Evolutionary conservation across 2,888 invertebrate species (phyloP).

Genomic region (Octonoba sinensis): DNA sequence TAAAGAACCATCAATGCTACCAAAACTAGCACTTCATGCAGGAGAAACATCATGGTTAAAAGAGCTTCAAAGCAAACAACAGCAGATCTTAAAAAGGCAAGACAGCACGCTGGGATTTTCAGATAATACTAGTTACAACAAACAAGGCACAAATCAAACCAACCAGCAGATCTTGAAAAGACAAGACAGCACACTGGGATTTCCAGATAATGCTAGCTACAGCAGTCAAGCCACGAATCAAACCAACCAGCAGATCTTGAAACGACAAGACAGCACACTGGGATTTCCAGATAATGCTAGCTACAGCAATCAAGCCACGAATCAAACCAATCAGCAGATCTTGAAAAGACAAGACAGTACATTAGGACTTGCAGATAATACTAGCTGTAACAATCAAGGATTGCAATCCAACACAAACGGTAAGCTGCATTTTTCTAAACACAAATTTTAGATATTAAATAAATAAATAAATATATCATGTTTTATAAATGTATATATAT

Average conservation of each 20-base stretch:
- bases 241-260: constrained; percentile 74
- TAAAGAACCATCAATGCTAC: constrained; percentile 48
- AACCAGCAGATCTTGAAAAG: constrained; percentile 75
- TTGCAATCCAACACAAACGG: neutral
- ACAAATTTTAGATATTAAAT: too few relatives aligned
- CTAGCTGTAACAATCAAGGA: neutral
- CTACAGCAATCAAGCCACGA: constrained; percentile 1
- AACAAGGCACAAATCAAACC: constrained; percentile 1
- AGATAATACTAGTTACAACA: neutral
- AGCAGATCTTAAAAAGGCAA: constrained; percentile 76
- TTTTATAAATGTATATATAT: too few relatives aligned
- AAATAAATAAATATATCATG: too few relatives aligned
- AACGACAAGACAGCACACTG: constrained; percentile 72
- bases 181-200: constrained; percentile 69
- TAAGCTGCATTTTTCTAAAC: neutral
- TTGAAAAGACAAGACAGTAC: constrained; percentile 73
- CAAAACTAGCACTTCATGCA: constrained; percentile 40
- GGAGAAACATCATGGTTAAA: constrained; percentile 77
- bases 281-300: constrained; percentile 3
- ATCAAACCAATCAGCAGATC: constrained; percentile 72
- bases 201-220: neutral
- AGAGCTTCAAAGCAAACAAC: constrained; percentile 81
- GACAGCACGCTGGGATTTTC: constrained; percentile 52
- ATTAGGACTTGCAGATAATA: constrained; percentile 8
- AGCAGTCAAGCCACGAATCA: constrained; percentile 2